Evolutionary conservation across 2,888 invertebrate species (phyloP), one percentile per base, ranked within the genome.

Genomic region (Chorisops tibialis): DNA sequence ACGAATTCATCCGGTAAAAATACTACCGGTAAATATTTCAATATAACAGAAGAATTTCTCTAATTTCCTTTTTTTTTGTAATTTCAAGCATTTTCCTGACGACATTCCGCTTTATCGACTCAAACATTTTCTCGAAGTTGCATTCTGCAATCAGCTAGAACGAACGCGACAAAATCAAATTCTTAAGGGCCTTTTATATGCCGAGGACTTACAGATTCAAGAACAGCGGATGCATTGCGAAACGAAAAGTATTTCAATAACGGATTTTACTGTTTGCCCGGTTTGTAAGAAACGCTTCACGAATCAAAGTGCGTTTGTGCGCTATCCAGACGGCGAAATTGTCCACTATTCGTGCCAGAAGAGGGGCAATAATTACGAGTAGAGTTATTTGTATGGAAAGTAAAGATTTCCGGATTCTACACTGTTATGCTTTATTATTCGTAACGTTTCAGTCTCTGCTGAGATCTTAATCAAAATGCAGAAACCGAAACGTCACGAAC

Each of bases 211-310:
- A 64, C 91, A 93, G 80, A 89, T 88, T 69, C 71, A 91, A 75
- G 89, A 91, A 72, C 81, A 89, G 70, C 83, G 91, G 68, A 87
- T 91, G 75, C 85, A 85, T 69, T 87, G 89, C 70, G 91, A 96
- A 76, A 88, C 89, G 1, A 88, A 91, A 73, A 88, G 86, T 72
- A 87, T 96, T 49, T 79, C 89, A 1, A 87, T 98, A 68, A 91
- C 88, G 16, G 95, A 96, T 69, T 86, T 88, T 70, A 91, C 90
- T 72, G 86, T 92, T 59, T 98, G 98, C 76, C 87, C 88, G 0
- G 92, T 92, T 1, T 98, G 98, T 77, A 92, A 89, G 74, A 97
- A 97, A 74, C 84, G 93, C 61, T 96, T 98, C 77, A 90, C 91
- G 16, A 93, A 92, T 77, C 91, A 93, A 80, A 93, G 94, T 80